A percentile compares a stretch with the other conserved stretches of the same genome.
Evolutionary conservation across 2,113 vertebrate genomes (phyloP).

Genomic region (Myocastor coypus): DNA sequence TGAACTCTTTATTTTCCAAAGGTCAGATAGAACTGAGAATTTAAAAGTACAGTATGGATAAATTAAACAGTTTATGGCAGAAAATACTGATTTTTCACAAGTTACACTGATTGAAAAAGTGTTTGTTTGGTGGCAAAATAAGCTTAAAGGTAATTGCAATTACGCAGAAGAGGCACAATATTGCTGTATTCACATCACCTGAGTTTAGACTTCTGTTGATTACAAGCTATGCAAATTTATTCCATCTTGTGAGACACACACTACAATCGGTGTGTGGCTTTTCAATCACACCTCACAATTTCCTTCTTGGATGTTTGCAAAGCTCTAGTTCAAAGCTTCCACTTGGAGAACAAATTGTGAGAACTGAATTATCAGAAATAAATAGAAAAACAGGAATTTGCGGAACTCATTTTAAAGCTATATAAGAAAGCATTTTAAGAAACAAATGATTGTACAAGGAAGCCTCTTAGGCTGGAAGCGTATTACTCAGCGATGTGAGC

Average conservation of each 20-base stretch:
- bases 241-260: not conserved
- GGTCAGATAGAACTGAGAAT: not conserved
- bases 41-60: not conserved
- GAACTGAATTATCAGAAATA: not conserved
- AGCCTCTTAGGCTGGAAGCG: not conserved
- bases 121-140: slow-evolving; percentile 76
- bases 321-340: not conserved
- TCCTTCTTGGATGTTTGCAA: not conserved
- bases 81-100: slow-evolving; percentile 59
- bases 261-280: not conserved
- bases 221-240: slow-evolving; percentile 48
- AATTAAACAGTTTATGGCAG: slow-evolving; percentile 48
- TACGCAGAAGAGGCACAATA: slow-evolving; percentile 62
- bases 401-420: not conserved
- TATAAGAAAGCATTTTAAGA: not conserved
- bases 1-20: not conserved
- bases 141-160: slow-evolving; percentile 73
- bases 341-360: not conserved
- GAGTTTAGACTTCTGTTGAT: slow-evolving; percentile 47
- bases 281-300: not conserved
- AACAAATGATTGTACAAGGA: slow-evolving; percentile 6
- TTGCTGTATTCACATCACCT: slow-evolving; percentile 49
- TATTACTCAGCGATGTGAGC: not conserved
- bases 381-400: not conserved
- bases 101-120: slow-evolving; percentile 77